phyloP scores from a whole-genome alignment of 2,888 invertebrate species.

The Drosophila nigricruria region DNA sequence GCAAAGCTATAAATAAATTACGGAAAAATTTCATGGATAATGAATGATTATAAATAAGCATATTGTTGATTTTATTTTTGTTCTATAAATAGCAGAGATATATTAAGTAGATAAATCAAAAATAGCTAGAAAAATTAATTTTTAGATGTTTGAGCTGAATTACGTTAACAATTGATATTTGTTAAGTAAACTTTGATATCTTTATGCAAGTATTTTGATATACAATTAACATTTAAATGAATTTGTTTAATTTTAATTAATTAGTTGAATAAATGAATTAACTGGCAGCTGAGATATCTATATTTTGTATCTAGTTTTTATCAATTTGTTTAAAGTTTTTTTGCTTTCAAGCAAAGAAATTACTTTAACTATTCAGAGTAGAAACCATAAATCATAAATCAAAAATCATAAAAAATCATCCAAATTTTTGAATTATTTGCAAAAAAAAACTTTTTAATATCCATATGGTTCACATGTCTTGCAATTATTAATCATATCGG shows the following conservation, averaged over 20 bases:
- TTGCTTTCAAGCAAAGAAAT: too few species aligned
- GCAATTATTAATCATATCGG: too few species aligned
- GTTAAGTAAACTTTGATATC: background rate
- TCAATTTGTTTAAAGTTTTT: too few species aligned
- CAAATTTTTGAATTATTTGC: too few species aligned
- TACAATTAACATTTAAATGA: background rate
- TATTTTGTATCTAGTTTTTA: too few species aligned
- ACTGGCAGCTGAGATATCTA: background rate
- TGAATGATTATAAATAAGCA: conserved; percentile 1
- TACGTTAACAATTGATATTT: background rate
- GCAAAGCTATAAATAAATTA: conserved; percentile 46
- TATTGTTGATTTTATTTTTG: background rate
- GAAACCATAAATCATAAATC: too few species aligned
- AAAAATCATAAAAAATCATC: too few species aligned
- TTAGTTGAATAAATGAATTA: too few species aligned
- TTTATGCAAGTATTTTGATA: background rate
- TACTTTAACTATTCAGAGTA: too few species aligned
- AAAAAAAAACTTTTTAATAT: too few species aligned
- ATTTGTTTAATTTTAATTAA: background rate
- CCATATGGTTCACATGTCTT: too few species aligned
- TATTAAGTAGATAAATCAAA: background rate
- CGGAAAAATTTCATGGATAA: background rate
- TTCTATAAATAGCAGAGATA: background rate
- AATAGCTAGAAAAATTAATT: background rate
- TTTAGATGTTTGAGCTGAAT: background rate